These are phyloP conservation scores for Lacanobia wlatinum DNA, from an alignment of 2,888 invertebrate genomes.

Conservation along the genomic window DNA sequence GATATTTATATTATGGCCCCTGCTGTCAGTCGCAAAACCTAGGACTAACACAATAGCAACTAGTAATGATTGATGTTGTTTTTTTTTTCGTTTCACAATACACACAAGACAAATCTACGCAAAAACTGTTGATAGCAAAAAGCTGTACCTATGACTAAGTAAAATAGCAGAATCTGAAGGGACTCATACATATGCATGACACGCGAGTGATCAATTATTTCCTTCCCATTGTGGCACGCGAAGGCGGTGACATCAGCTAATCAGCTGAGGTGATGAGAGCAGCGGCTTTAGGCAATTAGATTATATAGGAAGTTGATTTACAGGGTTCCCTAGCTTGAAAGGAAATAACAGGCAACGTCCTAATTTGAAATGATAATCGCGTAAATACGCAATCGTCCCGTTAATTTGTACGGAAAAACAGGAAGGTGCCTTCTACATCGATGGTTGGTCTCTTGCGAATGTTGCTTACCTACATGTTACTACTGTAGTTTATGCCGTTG, in stretches of 20 bases:
- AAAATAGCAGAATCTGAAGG: slow-evolving; percentile 20
- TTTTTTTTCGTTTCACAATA: not conserved
- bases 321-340: no score
- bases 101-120: not conserved
- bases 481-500: not conserved
- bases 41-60: not conserved
- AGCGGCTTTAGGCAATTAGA: not conserved
- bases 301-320: not conserved
- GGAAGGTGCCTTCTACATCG: not conserved
- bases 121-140: slow-evolving; percentile 22
- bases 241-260: slow-evolving; percentile 14
- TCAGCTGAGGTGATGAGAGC: slow-evolving; percentile 1
- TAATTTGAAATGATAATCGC: no score
- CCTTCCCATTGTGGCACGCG: slow-evolving; percentile 27
- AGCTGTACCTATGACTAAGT: slow-evolving; percentile 2
- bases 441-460: not conserved
- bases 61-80: not conserved
- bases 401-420: no score
- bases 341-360: no score
- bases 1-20: not conserved
- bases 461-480: not conserved
- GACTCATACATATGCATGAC: slow-evolving; percentile 39
- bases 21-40: not conserved
- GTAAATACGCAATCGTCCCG: no score
- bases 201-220: slow-evolving; percentile 36